Evolutionary conservation across 2,888 invertebrate genomes (phyloP), one percentile per base, ranked within the genome.

Genomic region (Brenthis ino): DNA sequence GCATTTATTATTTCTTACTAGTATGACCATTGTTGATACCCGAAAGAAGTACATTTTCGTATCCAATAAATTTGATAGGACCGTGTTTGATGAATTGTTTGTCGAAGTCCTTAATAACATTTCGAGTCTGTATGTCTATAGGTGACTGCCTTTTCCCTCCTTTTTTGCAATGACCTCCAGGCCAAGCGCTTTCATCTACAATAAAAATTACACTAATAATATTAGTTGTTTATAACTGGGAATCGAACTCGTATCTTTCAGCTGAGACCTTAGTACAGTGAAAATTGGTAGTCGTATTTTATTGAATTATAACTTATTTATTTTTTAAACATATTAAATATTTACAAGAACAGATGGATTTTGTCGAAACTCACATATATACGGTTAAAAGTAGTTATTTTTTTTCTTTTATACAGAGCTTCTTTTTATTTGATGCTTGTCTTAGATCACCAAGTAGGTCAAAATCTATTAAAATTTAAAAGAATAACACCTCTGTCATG

Each of bases 1-100:
- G 2, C 55, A 43, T 43, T 14, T 24, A 11, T 24, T 3, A 8
- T 24, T 37, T 76, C 85, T 86, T 88, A 96, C 96, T 94, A 60
- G 96, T 95, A 76, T 96, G 95, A 11, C 96, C 96, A 79, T 95
- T 96, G 80, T 96, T 96, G 69, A 93, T 89, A 0, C 95, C 93
- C 1, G 94, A 93, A 14, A 89, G 78, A 48, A 93, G 86, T 0
- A 93, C 89, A 13, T 82, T 83, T 37, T 94, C 91, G 77, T 95
- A 96, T 66, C 94, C 93, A 0, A 83, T 85, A 70, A 96, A 94
- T 69, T 89, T 85, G n/a, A 96, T 85, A 0, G 79, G 71, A 0
- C 89, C 88, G 61, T 88, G 75, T 65, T 82, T 85, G 68, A 91
- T 88, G 75, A 85, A 89, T 28, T 80, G 74, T 16, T 73, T 77